phyloP scores from a whole-genome alignment of 2,888 invertebrate genomes.

The Spodoptera exigua region DNA sequence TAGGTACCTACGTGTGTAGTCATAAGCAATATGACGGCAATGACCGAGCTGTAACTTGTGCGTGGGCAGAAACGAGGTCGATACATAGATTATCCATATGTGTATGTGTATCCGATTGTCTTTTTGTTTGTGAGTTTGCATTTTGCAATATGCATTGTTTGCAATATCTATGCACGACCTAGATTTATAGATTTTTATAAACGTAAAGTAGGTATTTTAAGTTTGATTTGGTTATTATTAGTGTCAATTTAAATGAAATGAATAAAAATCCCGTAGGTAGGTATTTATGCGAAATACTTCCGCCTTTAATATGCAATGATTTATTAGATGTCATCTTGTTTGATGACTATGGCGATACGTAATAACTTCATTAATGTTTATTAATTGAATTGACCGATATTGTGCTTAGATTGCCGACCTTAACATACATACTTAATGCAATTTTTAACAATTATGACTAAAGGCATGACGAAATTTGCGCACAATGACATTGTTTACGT shows the following conservation, averaged over 20 bases:
- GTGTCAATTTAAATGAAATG: constrained; percentile 9
- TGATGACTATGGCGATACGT: background rate
- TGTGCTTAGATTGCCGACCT: background rate
- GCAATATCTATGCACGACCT: constrained; percentile 63
- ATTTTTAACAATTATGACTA: background rate
- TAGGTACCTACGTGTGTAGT: constrained; percentile 53
- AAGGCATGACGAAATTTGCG: constrained; percentile 9
- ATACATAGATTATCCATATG: constrained; percentile 70
- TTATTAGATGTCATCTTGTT: constrained; percentile 7
- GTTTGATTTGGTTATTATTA: constrained; percentile 4
- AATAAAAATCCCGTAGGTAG: constrained; percentile 25
- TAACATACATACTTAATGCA: background rate
- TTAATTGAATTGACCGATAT: background rate
- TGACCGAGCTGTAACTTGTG: constrained; percentile 75
- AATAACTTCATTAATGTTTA: background rate
- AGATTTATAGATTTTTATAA: constrained; percentile 51
- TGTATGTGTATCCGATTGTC: constrained; percentile 67
- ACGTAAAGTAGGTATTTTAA: constrained; percentile 9
- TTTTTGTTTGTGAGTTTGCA: constrained; percentile 75
- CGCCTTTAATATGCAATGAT: constrained; percentile 9
- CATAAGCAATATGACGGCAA: constrained; percentile 72
- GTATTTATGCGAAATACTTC: no score
- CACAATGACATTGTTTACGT: constrained; percentile 16
- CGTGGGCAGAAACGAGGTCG: constrained; percentile 82
- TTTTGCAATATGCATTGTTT: constrained; percentile 79